These are phyloP conservation scores for Epizoanthus ramosus DNA, from an alignment of 92 coral and sea anemone species.

Conservation along the genomic window DNA sequence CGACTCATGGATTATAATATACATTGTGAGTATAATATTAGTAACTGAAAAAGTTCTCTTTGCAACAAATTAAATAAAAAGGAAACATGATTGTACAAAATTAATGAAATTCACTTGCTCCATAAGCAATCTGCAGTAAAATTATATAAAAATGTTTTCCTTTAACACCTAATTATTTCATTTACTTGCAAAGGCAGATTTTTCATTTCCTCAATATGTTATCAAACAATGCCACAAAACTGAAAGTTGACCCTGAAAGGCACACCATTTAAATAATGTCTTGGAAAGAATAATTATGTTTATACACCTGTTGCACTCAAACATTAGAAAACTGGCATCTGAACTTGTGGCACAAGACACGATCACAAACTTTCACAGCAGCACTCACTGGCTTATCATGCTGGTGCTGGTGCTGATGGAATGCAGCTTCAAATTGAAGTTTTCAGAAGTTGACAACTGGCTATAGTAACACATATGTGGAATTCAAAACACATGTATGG, in stretches of 20 bases:
- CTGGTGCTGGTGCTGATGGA: no score
- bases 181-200: neutral
- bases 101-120: neutral
- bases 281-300: neutral
- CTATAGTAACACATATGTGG: no score
- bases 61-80: no score
- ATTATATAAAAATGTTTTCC: conserved; percentile 2
- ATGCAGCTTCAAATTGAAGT: no score
- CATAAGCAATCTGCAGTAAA: neutral
- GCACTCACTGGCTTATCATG: no score
- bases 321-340: neutral
- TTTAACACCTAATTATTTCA: neutral
- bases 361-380: neutral
- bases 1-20: no score
- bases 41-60: neutral
- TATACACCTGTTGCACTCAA: neutral
- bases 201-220: conserved; percentile 26
- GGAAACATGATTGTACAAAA: neutral
- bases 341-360: neutral
- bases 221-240: neutral
- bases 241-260: neutral
- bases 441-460: no score
- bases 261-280: conserved; percentile 4
- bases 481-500: no score
- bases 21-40: no score